phyloP scores from a whole-genome alignment of 2,113 vertebrate genomes.

The Centropristis striata region DNA sequence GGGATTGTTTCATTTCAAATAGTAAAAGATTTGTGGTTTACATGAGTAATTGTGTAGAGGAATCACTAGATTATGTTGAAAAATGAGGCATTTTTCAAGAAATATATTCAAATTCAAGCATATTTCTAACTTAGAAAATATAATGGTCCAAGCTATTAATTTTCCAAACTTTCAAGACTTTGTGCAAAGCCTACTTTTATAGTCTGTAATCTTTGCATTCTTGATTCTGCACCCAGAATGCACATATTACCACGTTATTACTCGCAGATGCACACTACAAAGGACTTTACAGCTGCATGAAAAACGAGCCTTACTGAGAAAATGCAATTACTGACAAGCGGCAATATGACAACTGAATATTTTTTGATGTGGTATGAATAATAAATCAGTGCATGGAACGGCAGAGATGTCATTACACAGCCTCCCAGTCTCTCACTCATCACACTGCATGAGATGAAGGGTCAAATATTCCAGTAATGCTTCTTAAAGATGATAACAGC shows the following conservation, averaged over 20 bases:
- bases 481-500: constrained; percentile 62
- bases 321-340: constrained; percentile 47
- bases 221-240: constrained; percentile 8
- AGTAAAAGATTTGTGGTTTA: too few relatives aligned
- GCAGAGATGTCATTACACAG: constrained; percentile 1
- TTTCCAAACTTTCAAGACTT: too few relatives aligned
- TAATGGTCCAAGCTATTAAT: too few relatives aligned
- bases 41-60: too few relatives aligned
- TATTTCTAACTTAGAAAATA: too few relatives aligned
- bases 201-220: constrained; percentile 1
- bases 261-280: constrained; percentile 36
- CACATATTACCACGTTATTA: constrained; percentile 25
- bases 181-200: too few relatives aligned
- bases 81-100: too few relatives aligned
- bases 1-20: too few relatives aligned
- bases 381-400: constrained; percentile 28
- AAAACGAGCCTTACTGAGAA: constrained; percentile 36
- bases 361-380: constrained; percentile 48
- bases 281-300: constrained; percentile 20
- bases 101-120: too few relatives aligned
- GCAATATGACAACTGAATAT: constrained; percentile 40
- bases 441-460: constrained; percentile 29
- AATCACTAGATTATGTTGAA: too few relatives aligned
- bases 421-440: constrained; percentile 33
- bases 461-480: constrained; percentile 52